Evolutionary conservation across 2,113 vertebrate genomes (phyloP), one percentile per base, ranked within the genome.

Genomic region (Poeciliopsis retropinna): DNA sequence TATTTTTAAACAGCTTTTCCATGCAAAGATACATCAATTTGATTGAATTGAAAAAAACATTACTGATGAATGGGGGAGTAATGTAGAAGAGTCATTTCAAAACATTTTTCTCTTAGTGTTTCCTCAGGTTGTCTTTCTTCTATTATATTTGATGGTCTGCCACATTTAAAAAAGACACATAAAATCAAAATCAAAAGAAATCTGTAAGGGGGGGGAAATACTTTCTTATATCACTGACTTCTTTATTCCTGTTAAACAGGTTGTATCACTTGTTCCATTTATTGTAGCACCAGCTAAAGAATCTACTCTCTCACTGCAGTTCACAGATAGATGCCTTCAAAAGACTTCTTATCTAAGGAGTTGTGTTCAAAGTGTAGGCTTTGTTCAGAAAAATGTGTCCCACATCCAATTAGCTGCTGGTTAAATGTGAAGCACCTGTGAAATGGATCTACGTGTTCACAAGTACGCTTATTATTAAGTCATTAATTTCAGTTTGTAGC

Each of bases 381-480:
- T 84, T 79, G 61, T 78, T 80, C 61, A 72, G 41, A 68, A 83
- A 85, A 81, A 25, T 62, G 25, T 51, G 28, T 65, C 67, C 41
- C 67, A 84, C 79, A 77, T 54, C 67, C 64, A 87, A 81, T 88
- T 87, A 89, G 78, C 63, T 75, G 54, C 74, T 87, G 77, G 76
- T 85, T 78, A 88, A 72, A 78, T 71, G 79, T 84, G 73, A 90
- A 90, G 83, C 72, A 83, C 80, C 83, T 85, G 85, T 86, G 79
- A 85, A 85, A 84, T 78, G 31, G 70, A 86, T 81, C 60, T 39
- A 74, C 75, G 71, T 75, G 79, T 80, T 79, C 64, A 39, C 60
- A 62, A 74, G 78, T 85, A 80, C 77, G 75, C 75, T 79, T 85
- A 88, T 87, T 88, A 87, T 90, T 89, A 81, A 85, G 75, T 78